Conservation (phyloP, 2,888 invertebrate genomes). For the Cephus sareptanus region DNA sequence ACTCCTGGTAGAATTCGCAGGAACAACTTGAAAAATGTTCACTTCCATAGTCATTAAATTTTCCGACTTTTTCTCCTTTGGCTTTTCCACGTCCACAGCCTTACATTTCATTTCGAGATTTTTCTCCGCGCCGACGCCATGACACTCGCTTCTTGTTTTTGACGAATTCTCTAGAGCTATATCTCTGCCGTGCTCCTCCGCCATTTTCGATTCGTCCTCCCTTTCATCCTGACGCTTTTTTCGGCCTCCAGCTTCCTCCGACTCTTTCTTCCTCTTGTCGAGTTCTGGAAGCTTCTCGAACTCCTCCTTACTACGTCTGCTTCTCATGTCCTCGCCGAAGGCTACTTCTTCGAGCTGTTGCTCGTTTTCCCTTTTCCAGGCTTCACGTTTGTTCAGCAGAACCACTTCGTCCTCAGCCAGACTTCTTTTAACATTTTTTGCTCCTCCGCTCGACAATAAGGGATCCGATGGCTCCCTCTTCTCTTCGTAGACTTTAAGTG, state of each 20-base stretch:
- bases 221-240: constrained; percentile 4
- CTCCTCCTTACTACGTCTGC: constrained; percentile 26
- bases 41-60: background rate
- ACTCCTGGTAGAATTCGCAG: background rate
- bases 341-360: constrained; percentile 47
- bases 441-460: background rate
- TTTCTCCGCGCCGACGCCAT: background rate
- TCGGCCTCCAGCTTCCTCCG: background rate
- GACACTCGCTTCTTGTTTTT: background rate
- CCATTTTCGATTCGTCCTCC: background rate
- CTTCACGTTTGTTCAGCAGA: constrained; percentile 46
- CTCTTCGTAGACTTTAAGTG: background rate
- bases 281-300: constrained; percentile 33
- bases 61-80: background rate
- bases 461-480: background rate
- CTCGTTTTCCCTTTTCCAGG: constrained; percentile 45
- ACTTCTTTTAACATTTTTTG: background rate
- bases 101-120: background rate
- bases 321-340: constrained; percentile 45
- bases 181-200: background rate
- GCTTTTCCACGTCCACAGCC: background rate
- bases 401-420: constrained; percentile 41
- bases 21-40: background rate
- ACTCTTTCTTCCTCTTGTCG: constrained; percentile 23
- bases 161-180: background rate